Base-by-base conservation (phyloP, 2,113 vertebrate genomes). In the Panthera uncia region DNA sequence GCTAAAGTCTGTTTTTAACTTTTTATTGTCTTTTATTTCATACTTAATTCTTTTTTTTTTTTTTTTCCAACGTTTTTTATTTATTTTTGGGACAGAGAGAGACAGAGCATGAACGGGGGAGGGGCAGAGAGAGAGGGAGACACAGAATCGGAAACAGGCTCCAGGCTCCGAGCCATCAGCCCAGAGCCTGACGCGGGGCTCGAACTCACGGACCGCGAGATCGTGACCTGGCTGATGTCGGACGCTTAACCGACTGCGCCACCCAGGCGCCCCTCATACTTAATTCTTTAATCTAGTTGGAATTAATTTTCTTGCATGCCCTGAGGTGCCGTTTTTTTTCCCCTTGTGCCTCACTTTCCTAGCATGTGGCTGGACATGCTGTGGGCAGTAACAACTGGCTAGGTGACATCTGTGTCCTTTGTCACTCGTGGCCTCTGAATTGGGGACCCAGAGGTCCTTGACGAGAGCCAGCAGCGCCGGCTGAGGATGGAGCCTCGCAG, bases 11-110 rank as follows among this genome's bases (percentile, higher is more conserved):
- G 0, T 94, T 74, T 71, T 76, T 92, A 52, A 29, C 27, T 66
- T 90, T 84, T 76, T 38, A 71, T 55, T 36, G 27, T 89, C 65
- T 68, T 79, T 23, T 76, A 45, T 66, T 89, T 92, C 61, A 7
- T 55, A 65, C 65, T 61, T 89, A 79, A 82, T 31, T 89, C 69
- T 96, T 93, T 86, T n/a, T n/a, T n/a, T n/a, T n/a, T n/a, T n/a
- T n/a, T n/a, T n/a, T n/a, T n/a, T n/a, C n/a, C n/a, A n/a, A n/a
- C n/a, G n/a, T n/a, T n/a, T n/a, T n/a, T n/a, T n/a, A n/a, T n/a
- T n/a, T n/a, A n/a, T n/a, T n/a, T n/a, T n/a, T n/a, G n/a, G n/a
- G n/a, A n/a, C n/a, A n/a, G n/a, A n/a, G n/a, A n/a, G n/a, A n/a
- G n/a, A n/a, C n/a, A n/a, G n/a, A n/a, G n/a, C n/a, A n/a, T n/a